Percentiles rank a stretch among this genome's conserved stretches.
Conservation (phyloP, 2,113 vertebrate genomes). For the Eptesicus fuscus region DNA sequence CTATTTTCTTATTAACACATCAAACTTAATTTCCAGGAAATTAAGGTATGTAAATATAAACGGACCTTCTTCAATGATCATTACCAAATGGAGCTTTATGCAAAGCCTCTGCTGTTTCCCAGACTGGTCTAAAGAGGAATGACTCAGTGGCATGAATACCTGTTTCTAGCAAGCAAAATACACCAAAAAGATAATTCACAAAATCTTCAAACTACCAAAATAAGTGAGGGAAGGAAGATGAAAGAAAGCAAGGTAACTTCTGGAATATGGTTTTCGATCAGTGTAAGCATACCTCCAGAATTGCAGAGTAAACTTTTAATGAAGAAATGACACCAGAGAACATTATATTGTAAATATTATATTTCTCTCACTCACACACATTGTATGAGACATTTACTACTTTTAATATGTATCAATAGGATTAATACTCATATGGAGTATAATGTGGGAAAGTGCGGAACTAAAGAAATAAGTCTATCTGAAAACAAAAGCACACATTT, state of each 20-base stretch:
- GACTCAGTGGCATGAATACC: background rate
- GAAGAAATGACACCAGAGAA: conserved; percentile 57
- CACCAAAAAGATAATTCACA: conserved; percentile 25
- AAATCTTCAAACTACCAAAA: conserved; percentile 26
- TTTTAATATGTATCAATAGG: conserved; percentile 70
- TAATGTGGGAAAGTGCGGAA: conserved; percentile 70
- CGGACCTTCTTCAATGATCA: conserved; percentile 1
- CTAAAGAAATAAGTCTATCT: conserved; percentile 75
- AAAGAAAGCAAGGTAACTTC: background rate
- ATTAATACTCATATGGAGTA: conserved; percentile 75
- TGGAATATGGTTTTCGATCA: background rate
- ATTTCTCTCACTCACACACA: conserved; percentile 71
- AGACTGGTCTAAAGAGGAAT: background rate
- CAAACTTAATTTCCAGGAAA: background rate
- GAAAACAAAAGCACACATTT: conserved; percentile 73
- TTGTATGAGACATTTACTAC: conserved; percentile 59
- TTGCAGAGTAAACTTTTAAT: background rate
- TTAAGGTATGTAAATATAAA: background rate
- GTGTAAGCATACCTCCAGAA: background rate
- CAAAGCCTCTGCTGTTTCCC: background rate
- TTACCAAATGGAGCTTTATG: conserved; percentile 15
- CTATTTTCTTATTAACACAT: background rate
- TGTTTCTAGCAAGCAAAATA: conserved; percentile 14
- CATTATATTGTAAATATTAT: conserved; percentile 52
- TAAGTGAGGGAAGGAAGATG: background rate